Evolutionary conservation across 1,140 invertebrate species (phyloP).

Genomic region (Lepidurus arcticus): DNA sequence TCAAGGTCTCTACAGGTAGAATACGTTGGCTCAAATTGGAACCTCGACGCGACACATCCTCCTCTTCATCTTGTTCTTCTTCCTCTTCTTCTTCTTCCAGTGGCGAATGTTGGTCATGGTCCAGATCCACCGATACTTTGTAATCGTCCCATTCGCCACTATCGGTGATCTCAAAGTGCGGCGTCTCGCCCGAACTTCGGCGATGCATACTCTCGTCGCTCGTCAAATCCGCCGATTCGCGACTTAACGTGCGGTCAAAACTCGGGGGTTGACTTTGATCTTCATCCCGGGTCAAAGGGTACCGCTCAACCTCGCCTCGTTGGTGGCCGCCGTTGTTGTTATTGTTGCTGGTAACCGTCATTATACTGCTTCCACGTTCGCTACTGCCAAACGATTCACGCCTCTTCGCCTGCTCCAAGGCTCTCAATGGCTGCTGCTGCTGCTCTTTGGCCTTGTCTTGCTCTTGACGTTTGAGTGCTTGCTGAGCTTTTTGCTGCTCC

Average conservation of each 20-base stretch:
- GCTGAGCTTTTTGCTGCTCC: not conserved
- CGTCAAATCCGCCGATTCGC: slow-evolving; percentile 8
- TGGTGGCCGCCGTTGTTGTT: not conserved
- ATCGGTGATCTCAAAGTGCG: slow-evolving; percentile 25
- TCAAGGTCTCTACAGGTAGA: slow-evolving; percentile 22
- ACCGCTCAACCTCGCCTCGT: not conserved
- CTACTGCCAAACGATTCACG: not conserved
- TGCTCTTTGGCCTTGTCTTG: not conserved
- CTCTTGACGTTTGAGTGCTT: not conserved
- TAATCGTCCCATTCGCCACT: slow-evolving; percentile 29
- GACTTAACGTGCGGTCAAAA: slow-evolving; percentile 15
- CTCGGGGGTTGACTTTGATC: not conserved
- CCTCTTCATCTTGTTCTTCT: slow-evolving; percentile 34
- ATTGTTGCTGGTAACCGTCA: not conserved
- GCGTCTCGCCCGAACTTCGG: not conserved
- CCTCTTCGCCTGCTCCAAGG: not conserved
- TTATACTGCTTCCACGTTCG: not conserved
- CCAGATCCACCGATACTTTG: not conserved
- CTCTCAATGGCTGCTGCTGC: not conserved
- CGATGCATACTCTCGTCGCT: slow-evolving; percentile 10
- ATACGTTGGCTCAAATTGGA: slow-evolving; percentile 22
- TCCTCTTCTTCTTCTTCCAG: slow-evolving; percentile 32
- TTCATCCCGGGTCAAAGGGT: not conserved
- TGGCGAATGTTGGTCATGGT: not conserved
- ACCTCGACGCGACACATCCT: slow-evolving; percentile 27